Evolutionary conservation across 2,113 vertebrate species (phyloP).

Genomic region (Regulus satrapa): DNA sequence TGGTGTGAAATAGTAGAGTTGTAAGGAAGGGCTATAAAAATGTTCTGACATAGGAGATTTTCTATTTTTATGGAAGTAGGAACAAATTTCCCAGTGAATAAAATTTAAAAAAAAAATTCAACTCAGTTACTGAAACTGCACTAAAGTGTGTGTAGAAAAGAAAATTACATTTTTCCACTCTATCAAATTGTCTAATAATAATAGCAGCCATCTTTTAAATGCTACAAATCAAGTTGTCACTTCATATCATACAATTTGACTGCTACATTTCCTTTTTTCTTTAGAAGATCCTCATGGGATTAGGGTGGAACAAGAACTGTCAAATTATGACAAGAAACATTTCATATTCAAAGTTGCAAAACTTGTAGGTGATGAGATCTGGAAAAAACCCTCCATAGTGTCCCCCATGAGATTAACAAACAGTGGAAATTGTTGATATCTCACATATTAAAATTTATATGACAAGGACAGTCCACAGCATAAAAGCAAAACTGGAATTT

Average conservation of each 20-base stretch:
- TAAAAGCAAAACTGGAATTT: not conserved
- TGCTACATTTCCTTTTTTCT: constrained; percentile 9
- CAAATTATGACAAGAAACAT: constrained; percentile 41
- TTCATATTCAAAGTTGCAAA: not conserved
- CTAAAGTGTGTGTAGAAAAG: not conserved
- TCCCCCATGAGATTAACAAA: not conserved
- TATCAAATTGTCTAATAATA: constrained; percentile 39
- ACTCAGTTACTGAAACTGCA: not conserved
- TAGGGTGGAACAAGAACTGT: constrained; percentile 20
- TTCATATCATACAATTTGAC: constrained; percentile 23
- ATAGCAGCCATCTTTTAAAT: constrained; percentile 10
- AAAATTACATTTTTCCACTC: constrained; percentile 21
- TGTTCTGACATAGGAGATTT: not conserved
- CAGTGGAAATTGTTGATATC: not conserved
- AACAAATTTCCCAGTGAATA: not conserved
- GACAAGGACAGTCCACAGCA: not conserved
- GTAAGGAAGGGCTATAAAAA: not conserved
- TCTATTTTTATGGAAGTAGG: not conserved
- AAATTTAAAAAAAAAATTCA: not conserved
- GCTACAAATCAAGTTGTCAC: constrained; percentile 38
- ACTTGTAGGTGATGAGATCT: not conserved
- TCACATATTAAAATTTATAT: not conserved
- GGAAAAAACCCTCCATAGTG: not conserved
- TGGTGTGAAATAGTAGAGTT: not conserved
- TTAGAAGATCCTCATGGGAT: not conserved